Conservation (phyloP, 2,888 invertebrate genomes). For the Deroplatys truncata region DNA sequence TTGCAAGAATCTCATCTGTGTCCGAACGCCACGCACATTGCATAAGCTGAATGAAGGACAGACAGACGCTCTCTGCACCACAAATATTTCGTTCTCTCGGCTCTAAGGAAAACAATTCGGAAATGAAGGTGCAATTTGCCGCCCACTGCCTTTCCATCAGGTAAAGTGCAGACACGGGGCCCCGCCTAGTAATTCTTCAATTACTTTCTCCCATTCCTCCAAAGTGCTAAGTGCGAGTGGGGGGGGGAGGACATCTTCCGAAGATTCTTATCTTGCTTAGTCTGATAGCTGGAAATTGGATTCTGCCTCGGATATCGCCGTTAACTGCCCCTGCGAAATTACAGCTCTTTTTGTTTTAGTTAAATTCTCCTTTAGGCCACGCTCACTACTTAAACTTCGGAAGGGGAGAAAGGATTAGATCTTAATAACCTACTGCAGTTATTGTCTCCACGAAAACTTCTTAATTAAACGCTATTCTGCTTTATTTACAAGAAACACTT, state of each 20-base stretch:
- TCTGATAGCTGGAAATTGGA: not conserved
- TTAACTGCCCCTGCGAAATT: too few species aligned
- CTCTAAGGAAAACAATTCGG: not conserved
- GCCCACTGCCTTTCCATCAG: not conserved
- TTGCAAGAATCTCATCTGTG: too few species aligned
- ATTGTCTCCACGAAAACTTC: too few species aligned
- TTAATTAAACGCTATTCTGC: too few species aligned
- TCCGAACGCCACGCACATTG: too few species aligned
- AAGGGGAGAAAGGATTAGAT: too few species aligned
- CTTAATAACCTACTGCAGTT: too few species aligned
- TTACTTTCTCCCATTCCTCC: not conserved
- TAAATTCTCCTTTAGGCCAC: not conserved
- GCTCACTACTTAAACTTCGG: not conserved
- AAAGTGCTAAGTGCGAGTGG: not conserved
- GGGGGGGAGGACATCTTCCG: not conserved
- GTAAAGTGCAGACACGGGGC: not conserved
- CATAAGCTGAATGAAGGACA: not conserved
- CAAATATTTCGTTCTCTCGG: not conserved
- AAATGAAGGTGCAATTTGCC: not conserved
- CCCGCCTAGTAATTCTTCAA: not conserved
- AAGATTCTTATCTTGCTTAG: not conserved
- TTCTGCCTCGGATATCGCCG: not conserved
- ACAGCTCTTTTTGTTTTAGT: not conserved
- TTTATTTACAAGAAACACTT: too few species aligned
- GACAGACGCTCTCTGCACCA: not conserved